Percentiles rank a stretch among this genome's conserved stretches.
These are phyloP conservation scores for Austrofundulus limnaeus DNA, from an alignment of 2,113 vertebrate species.

Conservation along the genomic window DNA sequence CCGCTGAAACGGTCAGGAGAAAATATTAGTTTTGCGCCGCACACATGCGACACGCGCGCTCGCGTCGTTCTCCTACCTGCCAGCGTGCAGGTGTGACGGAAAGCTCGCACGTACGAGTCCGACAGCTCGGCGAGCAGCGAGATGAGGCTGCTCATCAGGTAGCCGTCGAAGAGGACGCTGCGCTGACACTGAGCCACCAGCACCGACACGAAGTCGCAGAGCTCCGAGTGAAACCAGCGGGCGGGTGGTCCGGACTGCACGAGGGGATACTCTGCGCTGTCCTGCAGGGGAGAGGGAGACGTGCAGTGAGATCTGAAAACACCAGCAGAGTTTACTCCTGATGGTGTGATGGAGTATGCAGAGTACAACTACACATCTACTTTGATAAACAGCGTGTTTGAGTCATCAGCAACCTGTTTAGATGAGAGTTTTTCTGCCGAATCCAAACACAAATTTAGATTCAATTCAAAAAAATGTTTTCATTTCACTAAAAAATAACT, in stretches of 20 bases:
- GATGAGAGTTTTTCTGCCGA: no score
- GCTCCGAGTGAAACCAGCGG: conserved; percentile 88
- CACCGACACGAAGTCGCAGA: conserved; percentile 89
- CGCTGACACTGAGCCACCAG: conserved; percentile 86
- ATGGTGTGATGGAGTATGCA: no score
- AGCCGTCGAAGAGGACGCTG: conserved; percentile 85
- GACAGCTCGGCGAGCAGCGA: conserved; percentile 87
- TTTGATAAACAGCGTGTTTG: no score
- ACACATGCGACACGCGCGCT: no score
- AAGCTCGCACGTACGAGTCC: conserved; percentile 84
- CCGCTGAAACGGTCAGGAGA: conserved; percentile 68
- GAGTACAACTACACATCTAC: no score
- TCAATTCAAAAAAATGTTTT: no score
- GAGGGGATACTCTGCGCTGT: conserved; percentile 86
- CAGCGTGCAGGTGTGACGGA: conserved; percentile 92
- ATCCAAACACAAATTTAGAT: no score
- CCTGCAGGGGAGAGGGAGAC: conserved; percentile 63
- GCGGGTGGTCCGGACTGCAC: conserved; percentile 83
- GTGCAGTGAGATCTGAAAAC: neutral
- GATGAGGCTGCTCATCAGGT: conserved; percentile 86
- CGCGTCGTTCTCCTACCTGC: conserved; percentile 77
- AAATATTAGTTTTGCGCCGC: neutral
- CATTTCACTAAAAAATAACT: no score
- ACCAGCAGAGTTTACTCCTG: neutral
- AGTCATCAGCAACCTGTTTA: no score